Percentiles rank a stretch among this genome's conserved stretches.
Evolutionary conservation across 1,140 invertebrate genomes (phyloP).

Genomic region (Sitobion miscanthi): DNA sequence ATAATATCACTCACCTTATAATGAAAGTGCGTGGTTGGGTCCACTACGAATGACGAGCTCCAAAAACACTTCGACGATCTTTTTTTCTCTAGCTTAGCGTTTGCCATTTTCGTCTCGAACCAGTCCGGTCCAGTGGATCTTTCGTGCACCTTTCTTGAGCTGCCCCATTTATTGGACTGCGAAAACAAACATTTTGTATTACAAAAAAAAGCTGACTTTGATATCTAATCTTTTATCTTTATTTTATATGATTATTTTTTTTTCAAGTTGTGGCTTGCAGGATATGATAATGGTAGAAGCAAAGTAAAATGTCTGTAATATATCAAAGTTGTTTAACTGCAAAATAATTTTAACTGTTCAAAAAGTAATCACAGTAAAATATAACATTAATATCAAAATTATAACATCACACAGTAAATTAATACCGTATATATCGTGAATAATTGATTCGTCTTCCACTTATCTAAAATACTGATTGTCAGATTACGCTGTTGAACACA

Average conservation of each 20-base stretch:
- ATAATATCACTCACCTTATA: slow-evolving; percentile 59
- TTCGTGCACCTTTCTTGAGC: slow-evolving; percentile 39
- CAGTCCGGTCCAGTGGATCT: slow-evolving; percentile 49
- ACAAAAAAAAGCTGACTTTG: not conserved
- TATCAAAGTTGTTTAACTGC: not conserved
- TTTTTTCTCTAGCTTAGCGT: slow-evolving; percentile 48
- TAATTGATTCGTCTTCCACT: not conserved
- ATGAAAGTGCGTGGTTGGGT: slow-evolving; percentile 60
- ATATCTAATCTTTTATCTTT: not conserved
- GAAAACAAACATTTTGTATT: not conserved
- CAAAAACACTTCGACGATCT: slow-evolving; percentile 55
- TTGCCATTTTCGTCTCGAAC: slow-evolving; percentile 58
- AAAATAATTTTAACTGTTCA: not conserved
- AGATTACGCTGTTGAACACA: not conserved
- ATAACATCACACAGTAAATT: not conserved
- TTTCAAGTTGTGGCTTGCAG: not conserved
- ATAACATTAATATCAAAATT: not conserved
- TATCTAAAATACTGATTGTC: not conserved
- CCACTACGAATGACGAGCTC: slow-evolving; percentile 58
- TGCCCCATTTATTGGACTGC: slow-evolving; percentile 43
- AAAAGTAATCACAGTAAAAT: not conserved
- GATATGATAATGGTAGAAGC: not conserved
- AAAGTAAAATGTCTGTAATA: not conserved
- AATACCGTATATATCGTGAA: not conserved
- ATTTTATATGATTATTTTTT: not conserved